Evolutionary conservation across 2,888 invertebrate species (phyloP), one percentile per base, ranked within the genome.

Genomic region (Volucella zonaria): DNA sequence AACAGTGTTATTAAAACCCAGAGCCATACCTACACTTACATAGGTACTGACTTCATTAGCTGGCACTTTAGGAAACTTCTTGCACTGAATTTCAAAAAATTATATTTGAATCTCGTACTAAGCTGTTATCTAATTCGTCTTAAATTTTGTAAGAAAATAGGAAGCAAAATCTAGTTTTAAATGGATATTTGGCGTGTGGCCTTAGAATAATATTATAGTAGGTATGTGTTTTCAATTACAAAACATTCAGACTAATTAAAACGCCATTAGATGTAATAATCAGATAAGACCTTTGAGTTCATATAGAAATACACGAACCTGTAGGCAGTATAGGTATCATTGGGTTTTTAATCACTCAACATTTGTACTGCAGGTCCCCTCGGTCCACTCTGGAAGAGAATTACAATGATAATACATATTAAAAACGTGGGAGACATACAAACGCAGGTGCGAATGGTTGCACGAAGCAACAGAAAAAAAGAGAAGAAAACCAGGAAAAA

Each of bases 181-280:
- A 59, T 79, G 42, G 52, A 66, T 79, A 74, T 73, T 56, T 61
- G 15, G 10, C 54, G 23, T 52, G 62, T 73, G 54, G 49, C 68
- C 54, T 40, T 56, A 31, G 54, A 80, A 80, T 18, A 47, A 42
- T 40, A 71, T 71, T 71, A n/a, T 45, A 12, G 12, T n/a, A n/a
- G 12, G 11, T 71, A 71, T 61, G 75, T 80, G 80, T 80, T 80
- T 67, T 78, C 78, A 67, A 82, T 82, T 82, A 82, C 14, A 78
- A 68, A 82, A 82, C 56, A 73, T 73, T 49, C 51, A 73, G 62
- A 78, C 82, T 82, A 78, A 82, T 82, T 82, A 78, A 82, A 82
- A 82, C 78, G 9, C 73, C 82, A 82, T 82, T 82, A 82, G 73
- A 78, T 71, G 47, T 49, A 67, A 47, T 78, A 67, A 78, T 67